Conservation (phyloP, 2,888 invertebrate species). For the Ennomos quercinarius region DNA sequence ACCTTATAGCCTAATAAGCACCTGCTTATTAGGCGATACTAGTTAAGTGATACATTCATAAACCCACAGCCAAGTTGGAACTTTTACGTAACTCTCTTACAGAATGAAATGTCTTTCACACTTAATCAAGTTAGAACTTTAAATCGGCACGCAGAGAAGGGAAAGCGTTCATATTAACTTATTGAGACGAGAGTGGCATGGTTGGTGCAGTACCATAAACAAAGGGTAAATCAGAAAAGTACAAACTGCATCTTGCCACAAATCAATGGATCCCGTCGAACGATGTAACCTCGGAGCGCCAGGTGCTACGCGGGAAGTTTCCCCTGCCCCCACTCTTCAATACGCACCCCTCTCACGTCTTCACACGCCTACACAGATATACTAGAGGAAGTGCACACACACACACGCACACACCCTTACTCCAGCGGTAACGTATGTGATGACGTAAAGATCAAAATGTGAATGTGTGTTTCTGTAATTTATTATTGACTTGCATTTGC, state of each 20-base stretch:
- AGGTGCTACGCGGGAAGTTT: conserved; percentile 83
- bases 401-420: conserved; percentile 38
- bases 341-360: conserved; percentile 49
- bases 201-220: conserved; percentile 46
- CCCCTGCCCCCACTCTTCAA: conserved; percentile 44
- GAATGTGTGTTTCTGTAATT: conserved; percentile 76
- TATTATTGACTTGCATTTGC: conserved; percentile 80
- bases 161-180: background rate
- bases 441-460: conserved; percentile 64
- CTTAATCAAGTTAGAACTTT: too few species aligned
- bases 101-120: too few species aligned
- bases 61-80: too few species aligned
- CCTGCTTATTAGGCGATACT: too few species aligned
- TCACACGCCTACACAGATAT: conserved; percentile 56
- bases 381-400: conserved; percentile 63
- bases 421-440: conserved; percentile 40
- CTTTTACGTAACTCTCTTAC: too few species aligned
- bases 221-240: conserved; percentile 67
- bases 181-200: background rate
- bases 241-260: conserved; percentile 70
- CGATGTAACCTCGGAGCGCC: conserved; percentile 77
- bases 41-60: too few species aligned
- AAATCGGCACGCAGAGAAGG: too few species aligned
- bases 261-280: conserved; percentile 79
- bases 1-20: too few species aligned